A percentile compares a stretch with the other conserved stretches of the same genome.
phyloP scores from a whole-genome alignment of 2,888 invertebrate genomes.

The Dorcus hopei region DNA sequence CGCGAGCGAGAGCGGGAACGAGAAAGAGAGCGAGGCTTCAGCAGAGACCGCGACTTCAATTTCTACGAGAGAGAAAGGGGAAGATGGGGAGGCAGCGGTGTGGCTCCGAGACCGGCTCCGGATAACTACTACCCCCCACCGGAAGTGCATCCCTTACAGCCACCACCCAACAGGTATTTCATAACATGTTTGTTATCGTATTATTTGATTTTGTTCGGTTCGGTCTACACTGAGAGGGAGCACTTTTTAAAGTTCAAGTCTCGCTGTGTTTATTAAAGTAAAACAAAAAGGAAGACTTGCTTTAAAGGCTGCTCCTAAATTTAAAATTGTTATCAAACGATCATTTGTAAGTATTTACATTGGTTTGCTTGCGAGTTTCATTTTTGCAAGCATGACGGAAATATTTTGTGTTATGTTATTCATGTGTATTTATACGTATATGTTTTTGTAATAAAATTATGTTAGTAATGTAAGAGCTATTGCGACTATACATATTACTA shows the following conservation, averaged over 20 bases:
- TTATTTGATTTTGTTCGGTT: neutral
- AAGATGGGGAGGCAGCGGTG: constrained; percentile 21
- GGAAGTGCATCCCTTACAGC: constrained; percentile 27
- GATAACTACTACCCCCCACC: constrained; percentile 35
- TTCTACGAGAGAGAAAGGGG: constrained; percentile 31
- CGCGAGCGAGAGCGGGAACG: constrained; percentile 9
- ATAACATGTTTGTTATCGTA: constrained; percentile 17
- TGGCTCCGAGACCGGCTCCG: constrained; percentile 24
- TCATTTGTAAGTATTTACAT: no score
- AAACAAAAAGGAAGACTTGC: no score
- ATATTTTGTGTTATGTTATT: no score
- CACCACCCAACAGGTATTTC: constrained; percentile 35
- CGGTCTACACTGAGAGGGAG: neutral
- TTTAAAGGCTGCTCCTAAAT: no score
- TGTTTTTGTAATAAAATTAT: no score
- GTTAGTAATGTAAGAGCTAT: no score
- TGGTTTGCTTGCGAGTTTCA: no score
- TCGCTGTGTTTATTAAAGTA: no score
- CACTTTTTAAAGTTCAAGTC: neutral
- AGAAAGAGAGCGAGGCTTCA: constrained; percentile 34
- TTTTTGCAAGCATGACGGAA: no score
- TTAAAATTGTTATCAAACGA: no score
- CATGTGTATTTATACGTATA: no score
- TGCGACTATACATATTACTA: no score
- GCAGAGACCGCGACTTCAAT: constrained; percentile 28